phyloP scores from a whole-genome alignment of 2,797 vertebrate genomes.

The Melanotaenia maccullochi region DNA sequence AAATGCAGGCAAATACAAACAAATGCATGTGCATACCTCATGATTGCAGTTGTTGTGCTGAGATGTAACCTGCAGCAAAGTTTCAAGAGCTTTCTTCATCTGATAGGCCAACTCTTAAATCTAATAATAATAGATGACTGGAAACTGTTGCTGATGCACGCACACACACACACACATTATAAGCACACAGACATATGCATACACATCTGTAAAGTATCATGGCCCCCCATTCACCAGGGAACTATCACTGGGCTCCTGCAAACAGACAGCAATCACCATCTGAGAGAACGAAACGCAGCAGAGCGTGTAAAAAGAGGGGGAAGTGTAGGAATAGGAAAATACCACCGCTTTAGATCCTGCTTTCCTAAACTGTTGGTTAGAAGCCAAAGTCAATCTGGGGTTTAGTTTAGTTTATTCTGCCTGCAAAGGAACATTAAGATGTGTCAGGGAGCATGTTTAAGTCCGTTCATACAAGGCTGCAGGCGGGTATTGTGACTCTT shows the following conservation, averaged over 20 bases:
- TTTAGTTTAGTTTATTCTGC: slow-evolving; percentile 26
- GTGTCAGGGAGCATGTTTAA: slow-evolving; percentile 32
- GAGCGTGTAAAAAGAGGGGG: slow-evolving; percentile 58
- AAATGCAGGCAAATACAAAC: slow-evolving; percentile 11
- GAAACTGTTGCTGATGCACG: slow-evolving; percentile 34
- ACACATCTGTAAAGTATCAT: slow-evolving; percentile 72
- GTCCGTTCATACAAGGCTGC: slow-evolving; percentile 3
- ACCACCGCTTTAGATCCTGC: slow-evolving; percentile 34
- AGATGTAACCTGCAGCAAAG: slow-evolving; percentile 39
- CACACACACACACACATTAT: slow-evolving; percentile 18
- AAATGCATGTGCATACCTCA: slow-evolving; percentile 15
- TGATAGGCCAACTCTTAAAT: slow-evolving; percentile 31
- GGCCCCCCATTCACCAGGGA: slow-evolving; percentile 51
- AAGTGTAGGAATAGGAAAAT: slow-evolving; percentile 50
- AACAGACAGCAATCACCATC: slow-evolving; percentile 70
- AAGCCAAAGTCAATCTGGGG: slow-evolving; percentile 31
- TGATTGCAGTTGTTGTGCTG: slow-evolving; percentile 23
- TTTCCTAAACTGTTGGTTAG: slow-evolving; percentile 40
- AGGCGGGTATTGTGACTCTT: not conserved
- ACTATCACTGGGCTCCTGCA: slow-evolving; percentile 48
- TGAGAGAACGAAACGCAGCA: slow-evolving; percentile 63
- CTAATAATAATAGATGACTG: slow-evolving; percentile 38
- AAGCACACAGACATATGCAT: slow-evolving; percentile 23
- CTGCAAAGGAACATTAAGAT: slow-evolving; percentile 28
- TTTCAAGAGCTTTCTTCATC: slow-evolving; percentile 35